A percentile compares a stretch with the other conserved stretches of the same genome.
Conservation (phyloP, 2,888 invertebrate genomes). For the Tenthredo notha region DNA sequence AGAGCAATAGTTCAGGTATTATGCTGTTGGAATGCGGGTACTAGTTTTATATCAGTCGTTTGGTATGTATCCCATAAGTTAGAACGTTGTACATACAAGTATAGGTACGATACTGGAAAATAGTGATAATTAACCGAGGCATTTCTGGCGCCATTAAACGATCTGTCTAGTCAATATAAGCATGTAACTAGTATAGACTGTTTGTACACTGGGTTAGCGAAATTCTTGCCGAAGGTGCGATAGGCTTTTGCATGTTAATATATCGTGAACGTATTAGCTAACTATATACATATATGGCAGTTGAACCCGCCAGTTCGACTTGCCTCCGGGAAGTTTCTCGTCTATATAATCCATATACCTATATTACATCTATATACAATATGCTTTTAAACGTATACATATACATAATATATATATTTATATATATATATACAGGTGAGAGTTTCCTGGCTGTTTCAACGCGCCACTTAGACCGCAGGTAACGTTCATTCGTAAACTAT, state of each 20-base stretch:
- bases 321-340: conserved; percentile 24
- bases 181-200: conserved; percentile 54
- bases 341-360: conserved; percentile 7
- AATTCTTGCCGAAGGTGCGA: conserved; percentile 44
- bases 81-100: not conserved
- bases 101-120: not conserved
- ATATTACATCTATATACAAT: not conserved
- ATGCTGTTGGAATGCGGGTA: conserved; percentile 34
- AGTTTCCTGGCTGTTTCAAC: conserved; percentile 45
- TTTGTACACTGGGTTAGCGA: conserved; percentile 52
- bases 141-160: conserved; percentile 69
- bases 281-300: conserved; percentile 20
- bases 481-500: conserved; percentile 48
- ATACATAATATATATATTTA: not conserved
- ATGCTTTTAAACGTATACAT: not conserved
- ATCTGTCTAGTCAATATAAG: conserved; percentile 61
- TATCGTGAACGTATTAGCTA: conserved; percentile 37
- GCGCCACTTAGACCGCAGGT: conserved; percentile 38
- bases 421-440: conserved; percentile 18
- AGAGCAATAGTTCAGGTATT: conserved; percentile 46
- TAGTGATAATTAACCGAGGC: conserved; percentile 55
- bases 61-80: conserved; percentile 17
- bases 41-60: conserved; percentile 32
- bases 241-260: conserved; percentile 40
- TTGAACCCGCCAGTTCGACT: conserved; percentile 32